Evolutionary conservation across 2,113 vertebrate species (phyloP), one percentile per base, ranked within the genome.

Genomic region (Gambusia affinis): DNA sequence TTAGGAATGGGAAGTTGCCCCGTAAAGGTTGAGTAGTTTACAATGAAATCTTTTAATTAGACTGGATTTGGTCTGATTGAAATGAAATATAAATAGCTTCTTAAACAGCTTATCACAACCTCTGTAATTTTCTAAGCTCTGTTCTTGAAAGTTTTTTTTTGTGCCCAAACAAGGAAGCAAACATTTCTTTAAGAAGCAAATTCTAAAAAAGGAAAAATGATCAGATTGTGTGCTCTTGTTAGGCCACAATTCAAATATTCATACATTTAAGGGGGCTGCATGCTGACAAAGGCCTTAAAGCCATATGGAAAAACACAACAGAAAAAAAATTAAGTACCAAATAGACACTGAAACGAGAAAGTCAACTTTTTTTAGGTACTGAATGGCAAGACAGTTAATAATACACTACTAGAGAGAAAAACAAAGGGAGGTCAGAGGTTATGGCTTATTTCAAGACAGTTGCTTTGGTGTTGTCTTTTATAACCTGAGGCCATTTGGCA

Each of bases 31-130:
- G 91, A 94, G 83, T 87, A 92, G 91, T 94, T 94, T 91, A 93
- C 93, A 92, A 93, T 93, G 89, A 93, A 79, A 79, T 89, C 86
- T 93, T 94, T 94, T 94, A 94, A 94, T 95, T 94, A 92, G 88
- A 90, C 81, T 77, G 92, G 93, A 93, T 94, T 95, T 94, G 91
- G 87, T 85, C 73, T 88, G 90, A 94, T 94, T 92, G 89, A 93
- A 94, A 91, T 92, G 54, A 92, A 90, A 91, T 92, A 92, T 92
- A 93, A 91, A 93, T 93, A 85, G 79, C 88, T 92, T 87, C 88
- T 93, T 89, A 91, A 83, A 86, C 75, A 78, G 90, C 88, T 93
- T 94, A 93, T 94, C 89, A 57, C 76, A 78, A 77, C 83, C 80
- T 79, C 6, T 3, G 57, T 78, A 75, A 87, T 76, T 79, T 27